Base-by-base conservation (phyloP, 2,797 vertebrate species). In the Sylvia borin region DNA sequence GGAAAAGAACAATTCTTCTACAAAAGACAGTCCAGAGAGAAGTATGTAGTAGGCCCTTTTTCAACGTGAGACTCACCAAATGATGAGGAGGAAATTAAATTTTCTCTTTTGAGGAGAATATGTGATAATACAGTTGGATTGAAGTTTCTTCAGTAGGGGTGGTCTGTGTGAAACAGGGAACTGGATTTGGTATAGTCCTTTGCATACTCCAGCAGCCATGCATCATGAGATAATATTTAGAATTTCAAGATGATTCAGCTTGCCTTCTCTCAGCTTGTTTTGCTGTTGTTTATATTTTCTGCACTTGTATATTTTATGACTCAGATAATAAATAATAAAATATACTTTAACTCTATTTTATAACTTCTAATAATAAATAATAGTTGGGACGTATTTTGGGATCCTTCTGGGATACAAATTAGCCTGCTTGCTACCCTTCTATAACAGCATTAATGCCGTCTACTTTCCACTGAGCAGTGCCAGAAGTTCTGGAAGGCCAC, bases 231-330 rank as follows among this genome's bases (percentile, higher is more conserved):
- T 75, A 84, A 72, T 90, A 93, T 78, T 95, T 90, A 85, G 66
- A 92, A 92, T 81, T 95, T 81, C 17, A 43, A 75, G 47, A 92
- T 66, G 40, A 91, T 86, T 90, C 92, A 86, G 55, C 15, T 92
- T 84, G 50, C 36, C 50, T 90, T 85, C 38, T 75, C 66, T 92
- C 74, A 88, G 32, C 73, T 86, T 90, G 31, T 84, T 92, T 94
- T 92, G 54, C 79, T 62, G 36, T 95, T 96, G 94, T 96, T 94
- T 95, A 81, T 92, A 90, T 95, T 96, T 96, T 66, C 76, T 92
- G 58, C 78, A 40, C 58, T 92, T 95, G 66, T 96, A 73, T 86
- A 86, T 95, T 95, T 97, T 95, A 92, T 62, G 40, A 72, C 47
- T 81, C 51, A 47, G 70, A 47, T 77, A 90, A 85, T 92, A 96